Evolutionary conservation across 2,888 invertebrate genomes (phyloP).

Genomic region (Graphium colonna): DNA sequence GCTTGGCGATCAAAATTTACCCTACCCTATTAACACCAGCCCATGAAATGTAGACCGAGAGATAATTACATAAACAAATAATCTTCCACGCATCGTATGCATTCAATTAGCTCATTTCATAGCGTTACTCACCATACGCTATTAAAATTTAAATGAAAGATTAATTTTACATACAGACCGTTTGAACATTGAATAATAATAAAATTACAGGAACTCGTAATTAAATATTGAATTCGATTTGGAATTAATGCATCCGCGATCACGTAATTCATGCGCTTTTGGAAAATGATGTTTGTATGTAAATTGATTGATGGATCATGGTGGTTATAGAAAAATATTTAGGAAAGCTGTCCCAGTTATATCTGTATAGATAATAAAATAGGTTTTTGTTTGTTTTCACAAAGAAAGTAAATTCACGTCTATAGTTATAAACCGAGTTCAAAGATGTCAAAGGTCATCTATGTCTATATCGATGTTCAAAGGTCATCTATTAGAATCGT

Average conservation of each 20-base stretch:
- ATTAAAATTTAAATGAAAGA: conserved; percentile 22
- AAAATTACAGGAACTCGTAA: conserved; percentile 9
- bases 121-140: conserved; percentile 5
- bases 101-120: conserved; percentile 18
- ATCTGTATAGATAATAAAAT: too few species aligned
- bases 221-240: conserved; percentile 13
- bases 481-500: too few species aligned
- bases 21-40: background rate
- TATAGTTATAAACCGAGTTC: too few species aligned
- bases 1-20: background rate
- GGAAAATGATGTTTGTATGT: background rate
- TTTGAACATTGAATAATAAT: conserved; percentile 10
- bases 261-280: background rate
- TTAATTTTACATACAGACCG: conserved; percentile 21
- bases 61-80: conserved; percentile 23
- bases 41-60: conserved; percentile 3
- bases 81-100: conserved; percentile 20
- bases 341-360: too few species aligned
- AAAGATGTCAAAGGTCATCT: too few species aligned
- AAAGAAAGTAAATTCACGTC: too few species aligned
- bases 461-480: too few species aligned
- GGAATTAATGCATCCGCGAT: background rate
- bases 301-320: too few species aligned
- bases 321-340: too few species aligned
- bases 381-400: too few species aligned